These are phyloP conservation scores for Oceanodroma leucorhoa DNA, from an alignment of 2,797 vertebrate species.

Conservation along the genomic window DNA sequence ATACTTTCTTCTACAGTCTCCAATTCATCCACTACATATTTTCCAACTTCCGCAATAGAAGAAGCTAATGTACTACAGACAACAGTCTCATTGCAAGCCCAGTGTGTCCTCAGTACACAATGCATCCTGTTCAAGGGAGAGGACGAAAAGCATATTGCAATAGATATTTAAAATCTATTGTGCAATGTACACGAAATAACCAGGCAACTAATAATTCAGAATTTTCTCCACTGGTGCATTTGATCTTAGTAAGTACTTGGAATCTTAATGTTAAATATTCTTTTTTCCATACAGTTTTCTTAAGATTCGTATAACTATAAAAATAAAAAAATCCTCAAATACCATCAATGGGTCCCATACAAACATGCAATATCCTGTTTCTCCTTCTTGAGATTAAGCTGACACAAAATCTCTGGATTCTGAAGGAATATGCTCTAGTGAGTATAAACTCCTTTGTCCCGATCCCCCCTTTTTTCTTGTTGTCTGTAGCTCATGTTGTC, in stretches of 20 bases:
- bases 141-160: background rate
- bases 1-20: background rate
- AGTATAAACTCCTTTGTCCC: background rate
- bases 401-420: background rate
- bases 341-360: background rate
- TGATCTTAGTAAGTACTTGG: background rate
- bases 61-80: background rate
- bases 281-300: background rate
- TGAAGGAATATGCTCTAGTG: background rate
- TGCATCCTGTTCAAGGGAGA: background rate
- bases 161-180: background rate
- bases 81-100: background rate
- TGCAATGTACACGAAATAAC: background rate
- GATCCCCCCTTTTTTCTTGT: background rate
- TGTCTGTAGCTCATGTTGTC: background rate
- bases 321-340: background rate
- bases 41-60: constrained; percentile 14
- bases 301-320: background rate
- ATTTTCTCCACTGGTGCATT: background rate
- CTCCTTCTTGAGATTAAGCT: background rate
- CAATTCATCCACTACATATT: constrained; percentile 1
- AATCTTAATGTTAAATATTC: background rate
- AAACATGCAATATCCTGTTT: background rate
- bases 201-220: background rate
- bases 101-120: background rate